phyloP scores from a whole-genome alignment of 2,113 vertebrate genomes.

The Corythoichthys haematopterus region DNA sequence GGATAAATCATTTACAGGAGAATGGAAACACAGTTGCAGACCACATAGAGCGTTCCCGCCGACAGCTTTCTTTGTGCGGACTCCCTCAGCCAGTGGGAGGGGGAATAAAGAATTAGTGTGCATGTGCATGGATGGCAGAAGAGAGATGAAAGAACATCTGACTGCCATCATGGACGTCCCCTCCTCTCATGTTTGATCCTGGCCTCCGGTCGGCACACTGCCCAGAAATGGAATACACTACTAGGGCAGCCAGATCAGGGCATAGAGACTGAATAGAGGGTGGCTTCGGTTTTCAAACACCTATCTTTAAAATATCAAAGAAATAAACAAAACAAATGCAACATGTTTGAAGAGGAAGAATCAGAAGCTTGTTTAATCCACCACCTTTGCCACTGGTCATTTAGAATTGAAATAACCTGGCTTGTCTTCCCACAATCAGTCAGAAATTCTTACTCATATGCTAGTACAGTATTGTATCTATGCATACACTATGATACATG shows the following conservation, averaged over 20 bases:
- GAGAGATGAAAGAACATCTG: slow-evolving; percentile 60
- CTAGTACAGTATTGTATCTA: too few species aligned
- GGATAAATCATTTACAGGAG: slow-evolving; percentile 36
- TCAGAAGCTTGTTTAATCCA: too few species aligned
- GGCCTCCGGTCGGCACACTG: slow-evolving; percentile 45
- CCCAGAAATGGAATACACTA: slow-evolving; percentile 18
- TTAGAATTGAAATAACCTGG: too few species aligned
- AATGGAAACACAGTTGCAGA: slow-evolving; percentile 34
- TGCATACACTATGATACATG: too few species aligned
- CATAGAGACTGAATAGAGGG: slow-evolving; percentile 52
- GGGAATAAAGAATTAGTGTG: slow-evolving; percentile 48
- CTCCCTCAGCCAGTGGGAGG: slow-evolving; percentile 30
- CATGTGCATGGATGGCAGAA: slow-evolving; percentile 34
- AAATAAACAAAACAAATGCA: too few species aligned
- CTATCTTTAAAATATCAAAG: too few species aligned
- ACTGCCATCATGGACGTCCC: slow-evolving; percentile 56
- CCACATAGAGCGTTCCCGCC: slow-evolving; percentile 20
- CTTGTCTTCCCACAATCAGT: too few species aligned
- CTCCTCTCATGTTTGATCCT: slow-evolving; percentile 62
- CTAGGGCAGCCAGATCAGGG: slow-evolving; percentile 36
- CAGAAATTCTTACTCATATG: too few species aligned
- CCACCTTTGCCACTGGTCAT: too few species aligned
- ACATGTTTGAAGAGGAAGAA: too few species aligned
- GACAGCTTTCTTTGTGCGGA: slow-evolving; percentile 47
- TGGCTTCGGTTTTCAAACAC: slow-evolving; percentile 34